Evolutionary conservation across 1,140 invertebrate genomes (phyloP), one percentile per base, ranked within the genome.

Genomic region (Conus betulinus): DNA sequence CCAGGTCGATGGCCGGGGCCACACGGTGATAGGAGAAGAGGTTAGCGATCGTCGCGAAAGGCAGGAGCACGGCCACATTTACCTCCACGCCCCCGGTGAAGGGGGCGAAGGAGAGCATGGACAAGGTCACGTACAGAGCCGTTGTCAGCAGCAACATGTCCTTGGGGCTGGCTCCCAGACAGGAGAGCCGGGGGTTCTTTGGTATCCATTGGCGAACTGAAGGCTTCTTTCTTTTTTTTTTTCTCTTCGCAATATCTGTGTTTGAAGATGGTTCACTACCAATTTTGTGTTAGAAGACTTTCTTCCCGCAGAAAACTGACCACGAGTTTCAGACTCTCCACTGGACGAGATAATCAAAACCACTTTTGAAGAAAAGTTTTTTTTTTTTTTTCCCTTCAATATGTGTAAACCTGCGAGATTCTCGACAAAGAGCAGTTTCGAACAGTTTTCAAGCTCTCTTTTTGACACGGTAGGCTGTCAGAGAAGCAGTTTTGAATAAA

Each of bases 1-100:
- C 97, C 94, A 98, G 95, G 78, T 97, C 95, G 8, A 98, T 96
- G 13, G 97, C 97, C 0, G 97, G 97, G 87, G 98, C 92, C 52
- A 98, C 96, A 91, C 97, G 97, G 10, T 96, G 96, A 89, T 98
- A 93, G 8, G 97, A 96, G 92, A 97, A 97, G 60, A 97, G 96
- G 93, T n/a, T 96, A 96, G 4, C 92, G 94, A 8, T 96, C 95
- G 92, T 97, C 96, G n/a, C n/a, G 6, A 95, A 95, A 0, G 97
- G 97, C 55, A 97, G 96, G 15, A 98, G 96, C 6, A 97, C 97
- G 8, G 96, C 97, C 23, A 97, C 93, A 60, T 91, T 91, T 11
- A 91, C 91, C 3, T 90, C 86, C 23, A 89, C 17, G 5, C 79
- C 87, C 8, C 17, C 4, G 6, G 82, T 8, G 52, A 63, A 8